Percentiles rank a stretch among this genome's conserved stretches.
These are phyloP conservation scores for Calidris pygmaea DNA, from an alignment of 2,113 vertebrate genomes.

Conservation along the genomic window DNA sequence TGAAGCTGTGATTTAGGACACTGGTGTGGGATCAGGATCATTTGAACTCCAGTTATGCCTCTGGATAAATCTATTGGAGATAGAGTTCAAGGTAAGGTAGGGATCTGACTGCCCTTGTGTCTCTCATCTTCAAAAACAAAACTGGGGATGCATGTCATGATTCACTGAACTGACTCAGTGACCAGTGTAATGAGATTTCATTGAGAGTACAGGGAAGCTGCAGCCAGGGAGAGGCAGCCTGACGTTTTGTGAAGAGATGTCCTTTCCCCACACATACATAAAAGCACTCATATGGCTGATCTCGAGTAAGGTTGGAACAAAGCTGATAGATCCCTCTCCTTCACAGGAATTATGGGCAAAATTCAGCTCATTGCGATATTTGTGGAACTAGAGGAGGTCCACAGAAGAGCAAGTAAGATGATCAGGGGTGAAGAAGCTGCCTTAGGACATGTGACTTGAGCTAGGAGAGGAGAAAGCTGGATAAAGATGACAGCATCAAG, in stretches of 20 bases:
- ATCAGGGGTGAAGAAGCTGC: not conserved
- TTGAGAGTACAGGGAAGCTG: not conserved
- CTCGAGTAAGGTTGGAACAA: not conserved
- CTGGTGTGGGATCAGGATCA: not conserved
- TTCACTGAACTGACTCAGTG: slow-evolving; percentile 1
- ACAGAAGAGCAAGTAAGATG: not conserved
- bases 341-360: not conserved
- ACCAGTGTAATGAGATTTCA: not conserved
- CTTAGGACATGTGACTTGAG: not conserved
- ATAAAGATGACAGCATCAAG: not conserved
- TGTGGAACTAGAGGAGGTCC: not conserved
- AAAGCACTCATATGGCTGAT: not conserved
- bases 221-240: not conserved
- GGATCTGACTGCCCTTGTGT: not conserved
- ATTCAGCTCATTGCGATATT: not conserved
- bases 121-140: not conserved
- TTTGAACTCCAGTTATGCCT: not conserved
- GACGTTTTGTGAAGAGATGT: not conserved
- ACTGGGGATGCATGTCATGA: not conserved
- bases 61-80: not conserved
- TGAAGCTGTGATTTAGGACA: not conserved
- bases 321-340: not conserved
- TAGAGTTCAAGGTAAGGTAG: not conserved
- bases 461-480: not conserved
- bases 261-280: not conserved